These are phyloP conservation scores for Rana temporaria DNA, from an alignment of 2,113 vertebrate species.

Conservation along the genomic window DNA sequence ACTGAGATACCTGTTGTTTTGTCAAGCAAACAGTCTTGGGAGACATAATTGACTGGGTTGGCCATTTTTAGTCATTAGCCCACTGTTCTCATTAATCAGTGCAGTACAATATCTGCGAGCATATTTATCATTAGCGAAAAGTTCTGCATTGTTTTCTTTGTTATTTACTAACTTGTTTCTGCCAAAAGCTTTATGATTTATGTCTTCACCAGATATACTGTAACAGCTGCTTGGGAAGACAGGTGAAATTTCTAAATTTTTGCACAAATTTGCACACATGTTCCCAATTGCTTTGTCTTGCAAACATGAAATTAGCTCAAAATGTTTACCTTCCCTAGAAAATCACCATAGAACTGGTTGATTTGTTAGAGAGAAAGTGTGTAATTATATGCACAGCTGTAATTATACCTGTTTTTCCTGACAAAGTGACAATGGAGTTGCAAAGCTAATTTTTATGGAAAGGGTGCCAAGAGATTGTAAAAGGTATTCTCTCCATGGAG, in stretches of 20 bases:
- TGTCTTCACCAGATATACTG: neutral
- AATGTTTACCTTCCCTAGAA: neutral
- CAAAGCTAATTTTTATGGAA: conserved; percentile 1
- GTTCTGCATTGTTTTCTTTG: too few relatives aligned
- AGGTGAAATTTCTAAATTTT: neutral
- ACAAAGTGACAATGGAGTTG: neutral
- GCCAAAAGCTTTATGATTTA: too few relatives aligned
- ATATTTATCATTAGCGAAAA: too few relatives aligned
- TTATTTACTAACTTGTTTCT: too few relatives aligned
- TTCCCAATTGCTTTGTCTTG: neutral
- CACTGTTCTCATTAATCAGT: too few relatives aligned
- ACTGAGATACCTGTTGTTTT: too few relatives aligned
- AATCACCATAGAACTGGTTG: conserved; percentile 1
- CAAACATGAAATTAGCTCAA: neutral
- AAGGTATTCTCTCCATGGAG: neutral
- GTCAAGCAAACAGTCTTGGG: too few relatives aligned
- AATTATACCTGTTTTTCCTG: conserved; percentile 17
- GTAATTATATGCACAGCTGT: conserved; percentile 1
- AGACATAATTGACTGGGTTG: too few relatives aligned
- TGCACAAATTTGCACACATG: neutral
- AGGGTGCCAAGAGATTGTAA: neutral
- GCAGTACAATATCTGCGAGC: too few relatives aligned
- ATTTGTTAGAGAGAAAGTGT: neutral
- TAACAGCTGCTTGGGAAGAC: neutral
- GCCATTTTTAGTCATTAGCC: too few relatives aligned